Evolutionary conservation across 2,888 invertebrate genomes (phyloP).

Genomic region (Helleia helle): DNA sequence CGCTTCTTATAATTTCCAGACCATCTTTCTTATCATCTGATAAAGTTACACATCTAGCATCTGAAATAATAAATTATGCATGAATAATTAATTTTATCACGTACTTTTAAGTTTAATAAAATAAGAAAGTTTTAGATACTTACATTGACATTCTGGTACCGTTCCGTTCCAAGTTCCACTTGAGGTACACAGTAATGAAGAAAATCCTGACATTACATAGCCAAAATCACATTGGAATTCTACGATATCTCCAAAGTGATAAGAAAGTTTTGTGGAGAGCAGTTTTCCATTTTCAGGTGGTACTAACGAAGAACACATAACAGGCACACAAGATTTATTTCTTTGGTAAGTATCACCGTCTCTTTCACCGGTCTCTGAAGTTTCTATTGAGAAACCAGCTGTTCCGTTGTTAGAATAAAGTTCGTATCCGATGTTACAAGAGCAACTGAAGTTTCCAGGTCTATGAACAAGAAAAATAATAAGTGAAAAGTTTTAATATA

Average conservation of each 20-base stretch:
- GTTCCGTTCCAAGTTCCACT: slow-evolving; percentile 96
- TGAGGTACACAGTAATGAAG: slow-evolving; percentile 88
- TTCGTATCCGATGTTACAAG: slow-evolving; percentile 93
- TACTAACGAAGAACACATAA: slow-evolving; percentile 86
- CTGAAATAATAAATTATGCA: slow-evolving; percentile 52
- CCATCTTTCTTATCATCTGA: slow-evolving; percentile 93
- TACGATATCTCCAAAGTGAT: slow-evolving; percentile 92
- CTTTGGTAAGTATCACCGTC: slow-evolving; percentile 92
- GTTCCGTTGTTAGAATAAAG: slow-evolving; percentile 91
- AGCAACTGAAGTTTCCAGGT: slow-evolving; percentile 90
- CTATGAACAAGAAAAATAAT: slow-evolving; percentile 45
- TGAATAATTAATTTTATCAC: neutral
- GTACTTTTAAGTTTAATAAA: neutral
- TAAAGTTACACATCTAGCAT: slow-evolving; percentile 91
- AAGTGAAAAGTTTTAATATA: no score
- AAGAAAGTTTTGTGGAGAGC: slow-evolving; percentile 85
- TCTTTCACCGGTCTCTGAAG: slow-evolving; percentile 87
- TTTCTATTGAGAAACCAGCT: slow-evolving; percentile 86
- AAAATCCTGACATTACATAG: slow-evolving; percentile 91
- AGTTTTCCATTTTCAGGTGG: slow-evolving; percentile 90
- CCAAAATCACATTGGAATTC: slow-evolving; percentile 96
- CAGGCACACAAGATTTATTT: slow-evolving; percentile 95
- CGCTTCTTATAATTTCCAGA: slow-evolving; percentile 82
- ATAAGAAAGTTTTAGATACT: slow-evolving; percentile 37
- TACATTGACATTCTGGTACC: slow-evolving; percentile 94